A percentile compares a stretch with the other conserved stretches of the same genome.
phyloP scores from a whole-genome alignment of 2,797 vertebrate species.

The Dendrocincla fuliginosa region DNA sequence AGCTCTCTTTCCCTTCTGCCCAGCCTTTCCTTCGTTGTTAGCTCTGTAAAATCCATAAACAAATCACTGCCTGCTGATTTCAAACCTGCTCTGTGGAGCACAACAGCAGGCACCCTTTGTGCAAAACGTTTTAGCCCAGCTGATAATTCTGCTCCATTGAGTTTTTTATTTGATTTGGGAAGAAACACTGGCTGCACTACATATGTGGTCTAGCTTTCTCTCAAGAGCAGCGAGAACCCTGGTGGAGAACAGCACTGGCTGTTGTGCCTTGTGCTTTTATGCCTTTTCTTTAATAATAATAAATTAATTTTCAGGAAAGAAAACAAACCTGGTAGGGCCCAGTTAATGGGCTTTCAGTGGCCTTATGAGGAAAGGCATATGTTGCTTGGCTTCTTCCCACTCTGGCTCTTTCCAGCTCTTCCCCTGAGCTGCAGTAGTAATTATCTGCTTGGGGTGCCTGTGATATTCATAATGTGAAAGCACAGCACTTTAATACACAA shows the following conservation, averaged over 20 bases:
- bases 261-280: not conserved
- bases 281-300: not conserved
- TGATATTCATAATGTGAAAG: not conserved
- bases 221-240: not conserved
- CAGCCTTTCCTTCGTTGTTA: not conserved
- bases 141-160: constrained; percentile 33
- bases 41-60: not conserved
- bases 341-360: not conserved
- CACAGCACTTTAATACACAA: not conserved
- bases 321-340: not conserved
- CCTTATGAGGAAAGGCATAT: not conserved
- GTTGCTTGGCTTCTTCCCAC: not conserved
- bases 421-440: not conserved
- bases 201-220: not conserved
- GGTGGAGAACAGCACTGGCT: not conserved
- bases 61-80: not conserved
- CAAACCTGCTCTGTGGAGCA: not conserved
- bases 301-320: not conserved
- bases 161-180: not conserved
- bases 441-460: not conserved
- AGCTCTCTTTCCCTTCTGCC: not conserved
- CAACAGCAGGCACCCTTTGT: not conserved
- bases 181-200: not conserved
- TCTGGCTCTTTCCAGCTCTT: not conserved
- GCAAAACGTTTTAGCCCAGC: not conserved